Base-by-base conservation (phyloP, 2,888 invertebrate species). In the Dasysyrphus tricinctus region DNA sequence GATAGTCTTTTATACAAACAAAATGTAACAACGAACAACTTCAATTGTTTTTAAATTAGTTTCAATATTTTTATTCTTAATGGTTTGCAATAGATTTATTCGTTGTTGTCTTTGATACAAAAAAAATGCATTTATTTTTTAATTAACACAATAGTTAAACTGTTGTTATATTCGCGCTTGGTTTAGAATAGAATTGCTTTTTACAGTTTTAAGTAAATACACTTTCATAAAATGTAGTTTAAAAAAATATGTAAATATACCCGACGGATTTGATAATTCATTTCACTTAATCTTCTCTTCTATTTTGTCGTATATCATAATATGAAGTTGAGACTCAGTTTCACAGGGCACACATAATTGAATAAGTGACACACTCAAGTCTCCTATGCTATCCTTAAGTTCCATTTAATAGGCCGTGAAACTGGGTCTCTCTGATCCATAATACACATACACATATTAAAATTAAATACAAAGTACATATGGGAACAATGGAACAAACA, bases 151-250 rank as follows among this genome's bases (percentile, higher is more conserved):
- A 39, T 37, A 59, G 47, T 29, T 78, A n/a, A 80, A 70, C 47
- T 54, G 69, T 72, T 63, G 44, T 61, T 77, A 69, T 11, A 51
- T 77, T 34, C 49, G 77, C 54, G 80, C 72, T 80, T 80, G 49
- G 44, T 72, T 63, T 56, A 77, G 76, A 74, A 34, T 77, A 77
- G 77, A 56, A 34, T 54, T 63, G 69, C 73, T 77, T 77, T 47
- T 76, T 63, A 12, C 9, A 57, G 14, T 47, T 56, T 42, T 63
- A 81, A 77, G 54, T 77, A 77, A 67, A 74, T 61, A 80, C 80
- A 85, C 85, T 85, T 85, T 85, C 85, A 85, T 85, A 77, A 85
- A 85, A 85, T 84, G 42, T 44, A 42, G 5, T 42, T 14, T 14
- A 32, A 16, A 51, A 7, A 37, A 49, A 12, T 42, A 61, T 39